Evolutionary conservation across 2,113 vertebrate genomes (phyloP), one percentile per base, ranked within the genome.

Genomic region (Campylomormyrus tamandua): DNA sequence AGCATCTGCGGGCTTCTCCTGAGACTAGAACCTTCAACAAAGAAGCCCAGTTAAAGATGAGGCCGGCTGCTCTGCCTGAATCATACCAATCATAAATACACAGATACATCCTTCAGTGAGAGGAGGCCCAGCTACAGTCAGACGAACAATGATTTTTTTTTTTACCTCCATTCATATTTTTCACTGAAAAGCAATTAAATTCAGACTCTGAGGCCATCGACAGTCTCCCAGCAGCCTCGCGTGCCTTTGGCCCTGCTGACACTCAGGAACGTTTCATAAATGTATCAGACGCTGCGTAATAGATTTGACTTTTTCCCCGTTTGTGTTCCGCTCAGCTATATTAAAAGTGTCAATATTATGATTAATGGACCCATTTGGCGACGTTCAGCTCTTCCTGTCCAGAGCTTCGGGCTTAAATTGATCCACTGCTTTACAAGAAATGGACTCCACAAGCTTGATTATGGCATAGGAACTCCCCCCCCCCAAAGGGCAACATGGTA

Each of bases 361-460:
- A 89, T 89, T 62, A 83, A 85, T 89, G 35, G 5, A 62, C 39
- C 15, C 52, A 83, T 85, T 62, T 89, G 21, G 35, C 53, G n/a
- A 84, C n/a, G 56, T 58, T 89, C 89, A 24, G 17, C 39, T 27
- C 15, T 7, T 89, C 53, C 42, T 88, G 83, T 80, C 48, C 87
- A 31, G 53, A 42, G 5, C 83, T 45, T 46, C 50, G 24, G 74
- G 49, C 49, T 48, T 52, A 15, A 87, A 90, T 88, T 80, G 89
- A 91, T 89, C 66, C 11, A 42, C 86, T 87, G 80, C 88, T 90
- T 92, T 85, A 83, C 27, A 87, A 90, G 53, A 39, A 92, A 87
- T 80, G 88, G 86, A 86, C 56, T 88, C 83, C 77, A 53, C 42
- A 10, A 66, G 87, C 56, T n/a, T 88, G 58, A 87, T 52, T 91